Conservation (phyloP, 2,797 vertebrate genomes). For the Buceros bicornis region DNA sequence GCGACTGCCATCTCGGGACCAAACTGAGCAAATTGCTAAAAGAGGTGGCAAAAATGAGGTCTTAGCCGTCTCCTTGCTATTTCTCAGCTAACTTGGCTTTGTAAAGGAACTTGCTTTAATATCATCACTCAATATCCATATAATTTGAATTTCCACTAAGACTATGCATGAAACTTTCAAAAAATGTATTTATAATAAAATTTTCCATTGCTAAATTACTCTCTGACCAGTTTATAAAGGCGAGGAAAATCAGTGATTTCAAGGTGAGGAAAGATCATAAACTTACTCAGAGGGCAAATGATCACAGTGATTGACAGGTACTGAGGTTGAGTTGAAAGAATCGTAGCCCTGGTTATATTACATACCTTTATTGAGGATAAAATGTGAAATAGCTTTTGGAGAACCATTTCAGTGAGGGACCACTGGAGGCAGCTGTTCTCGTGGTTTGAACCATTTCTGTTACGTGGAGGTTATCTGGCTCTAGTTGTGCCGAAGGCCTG, state of each 20-base stretch:
- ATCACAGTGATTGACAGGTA: background rate
- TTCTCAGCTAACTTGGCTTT: background rate
- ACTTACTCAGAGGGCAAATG: background rate
- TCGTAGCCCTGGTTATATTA: too few species aligned
- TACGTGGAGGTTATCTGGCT: background rate
- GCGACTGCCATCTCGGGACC: background rate
- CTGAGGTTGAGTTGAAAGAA: background rate
- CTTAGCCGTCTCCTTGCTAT: background rate
- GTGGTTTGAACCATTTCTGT: background rate
- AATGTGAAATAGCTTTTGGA: background rate
- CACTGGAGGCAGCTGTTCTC: background rate
- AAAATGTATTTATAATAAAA: slow-evolving; percentile 42
- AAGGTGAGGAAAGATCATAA: background rate
- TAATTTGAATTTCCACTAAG: background rate
- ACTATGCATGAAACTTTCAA: background rate
- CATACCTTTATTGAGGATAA: too few species aligned
- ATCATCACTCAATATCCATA: background rate
- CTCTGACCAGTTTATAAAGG: background rate
- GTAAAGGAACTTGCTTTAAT: background rate
- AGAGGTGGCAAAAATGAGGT: background rate
- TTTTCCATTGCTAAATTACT: background rate
- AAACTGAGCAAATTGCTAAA: background rate
- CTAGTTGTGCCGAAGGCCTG: background rate
- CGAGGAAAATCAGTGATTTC: background rate
- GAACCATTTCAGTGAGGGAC: background rate